Conservation (phyloP, 2,888 invertebrate species). For the Onchidella celtica region DNA sequence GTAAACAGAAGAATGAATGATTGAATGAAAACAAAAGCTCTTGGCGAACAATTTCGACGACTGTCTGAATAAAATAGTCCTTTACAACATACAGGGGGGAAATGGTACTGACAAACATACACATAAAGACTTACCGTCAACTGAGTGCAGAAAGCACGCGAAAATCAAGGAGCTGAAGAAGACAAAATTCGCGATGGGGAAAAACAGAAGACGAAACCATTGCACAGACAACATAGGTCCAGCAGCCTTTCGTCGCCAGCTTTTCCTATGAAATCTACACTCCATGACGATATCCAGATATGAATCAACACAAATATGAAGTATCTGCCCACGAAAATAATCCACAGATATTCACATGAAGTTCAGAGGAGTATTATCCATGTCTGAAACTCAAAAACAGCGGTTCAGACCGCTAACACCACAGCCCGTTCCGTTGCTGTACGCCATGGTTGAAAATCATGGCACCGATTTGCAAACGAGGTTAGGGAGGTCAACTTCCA, state of each 20-base stretch:
- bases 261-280: background rate
- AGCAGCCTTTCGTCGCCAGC: background rate
- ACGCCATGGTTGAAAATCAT: slow-evolving; percentile 52
- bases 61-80: too few species aligned
- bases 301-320: slow-evolving; percentile 11
- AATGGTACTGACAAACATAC: too few species aligned
- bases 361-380: slow-evolving; percentile 20
- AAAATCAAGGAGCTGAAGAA: background rate
- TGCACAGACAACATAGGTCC: background rate
- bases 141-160: background rate
- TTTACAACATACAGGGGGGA: too few species aligned
- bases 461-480: slow-evolving; percentile 54
- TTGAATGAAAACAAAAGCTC: too few species aligned
- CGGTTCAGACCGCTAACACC: slow-evolving; percentile 11
- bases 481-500: slow-evolving; percentile 51
- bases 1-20: too few species aligned
- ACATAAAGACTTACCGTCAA: background rate
- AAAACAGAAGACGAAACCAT: background rate
- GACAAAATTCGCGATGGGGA: background rate
- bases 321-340: background rate
- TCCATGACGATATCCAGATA: slow-evolving; percentile 43
- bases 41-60: too few species aligned
- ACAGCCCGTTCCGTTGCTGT: background rate
- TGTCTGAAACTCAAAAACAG: slow-evolving; percentile 8
- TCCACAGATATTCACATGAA: background rate